Evolutionary conservation across 2,797 vertebrate species (phyloP).

Genomic region (Chelidonichthys spinosus): DNA sequence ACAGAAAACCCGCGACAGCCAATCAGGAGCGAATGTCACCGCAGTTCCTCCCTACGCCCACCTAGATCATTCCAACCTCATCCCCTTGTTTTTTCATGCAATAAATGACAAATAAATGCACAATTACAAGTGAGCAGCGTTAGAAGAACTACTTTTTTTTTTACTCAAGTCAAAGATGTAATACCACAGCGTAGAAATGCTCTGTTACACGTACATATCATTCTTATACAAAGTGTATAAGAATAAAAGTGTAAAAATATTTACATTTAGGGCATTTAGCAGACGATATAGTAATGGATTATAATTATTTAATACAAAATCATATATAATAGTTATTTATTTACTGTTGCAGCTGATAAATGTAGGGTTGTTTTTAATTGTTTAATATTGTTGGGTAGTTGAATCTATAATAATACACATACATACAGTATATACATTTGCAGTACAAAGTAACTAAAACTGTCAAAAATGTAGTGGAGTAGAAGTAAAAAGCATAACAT

Average conservation of each 20-base stretch:
- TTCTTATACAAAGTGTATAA: not conserved
- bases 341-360: not conserved
- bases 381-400: not conserved
- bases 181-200: not conserved
- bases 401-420: not conserved
- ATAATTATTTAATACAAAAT: not conserved
- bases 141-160: too few species aligned
- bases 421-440: not conserved
- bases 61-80: not conserved
- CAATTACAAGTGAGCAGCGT: not conserved
- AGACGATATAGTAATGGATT: not conserved
- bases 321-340: not conserved
- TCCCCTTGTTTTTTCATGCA: not conserved
- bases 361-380: not conserved
- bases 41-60: constrained; percentile 11
- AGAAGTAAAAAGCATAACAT: not conserved
- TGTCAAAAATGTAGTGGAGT: not conserved
- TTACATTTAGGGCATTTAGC: too few species aligned
- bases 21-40: constrained; percentile 65
- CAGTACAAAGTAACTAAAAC: not conserved
- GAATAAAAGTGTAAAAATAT: too few species aligned
- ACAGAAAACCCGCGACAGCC: constrained; percentile 17
- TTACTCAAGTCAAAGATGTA: not conserved
- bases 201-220: not conserved
- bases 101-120: not conserved